Evolutionary conservation across 2,888 invertebrate genomes (phyloP).

Genomic region (Pilophorus perplexus): DNA sequence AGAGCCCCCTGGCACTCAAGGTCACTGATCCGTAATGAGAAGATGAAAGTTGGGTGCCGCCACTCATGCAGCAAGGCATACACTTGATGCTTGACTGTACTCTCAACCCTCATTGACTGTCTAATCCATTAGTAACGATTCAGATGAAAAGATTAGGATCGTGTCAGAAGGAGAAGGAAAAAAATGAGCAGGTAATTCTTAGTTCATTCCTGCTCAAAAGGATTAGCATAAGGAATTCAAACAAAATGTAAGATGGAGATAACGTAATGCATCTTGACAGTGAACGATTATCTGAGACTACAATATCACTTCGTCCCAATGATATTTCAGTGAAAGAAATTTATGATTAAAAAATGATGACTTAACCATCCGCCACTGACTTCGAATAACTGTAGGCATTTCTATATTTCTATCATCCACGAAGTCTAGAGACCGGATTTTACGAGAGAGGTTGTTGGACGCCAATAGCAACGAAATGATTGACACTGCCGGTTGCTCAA

Average conservation of each 20-base stretch:
- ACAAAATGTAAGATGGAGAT: slow-evolving; percentile 12
- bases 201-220: slow-evolving; percentile 7
- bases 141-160: slow-evolving; percentile 35
- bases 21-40: slow-evolving; percentile 14
- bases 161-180: slow-evolving; percentile 13
- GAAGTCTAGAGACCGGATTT: too few relatives aligned
- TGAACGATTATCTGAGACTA: slow-evolving; percentile 20
- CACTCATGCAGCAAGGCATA: neutral
- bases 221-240: slow-evolving; percentile 16
- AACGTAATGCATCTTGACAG: slow-evolving; percentile 3
- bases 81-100: neutral
- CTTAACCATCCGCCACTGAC: too few relatives aligned
- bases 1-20: too few relatives aligned
- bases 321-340: too few relatives aligned
- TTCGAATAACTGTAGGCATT: too few relatives aligned
- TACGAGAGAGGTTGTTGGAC: too few relatives aligned
- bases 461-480: too few relatives aligned
- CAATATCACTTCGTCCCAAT: too few relatives aligned
- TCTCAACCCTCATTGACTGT: slow-evolving; percentile 5
- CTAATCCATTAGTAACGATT: slow-evolving; percentile 37
- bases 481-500: too few relatives aligned
- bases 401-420: too few relatives aligned
- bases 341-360: too few relatives aligned
- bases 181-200: slow-evolving; percentile 27
- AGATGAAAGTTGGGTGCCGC: slow-evolving; percentile 20